These are phyloP conservation scores for Linyphia triangularis DNA, from an alignment of 2,888 invertebrate species.

Conservation along the genomic window DNA sequence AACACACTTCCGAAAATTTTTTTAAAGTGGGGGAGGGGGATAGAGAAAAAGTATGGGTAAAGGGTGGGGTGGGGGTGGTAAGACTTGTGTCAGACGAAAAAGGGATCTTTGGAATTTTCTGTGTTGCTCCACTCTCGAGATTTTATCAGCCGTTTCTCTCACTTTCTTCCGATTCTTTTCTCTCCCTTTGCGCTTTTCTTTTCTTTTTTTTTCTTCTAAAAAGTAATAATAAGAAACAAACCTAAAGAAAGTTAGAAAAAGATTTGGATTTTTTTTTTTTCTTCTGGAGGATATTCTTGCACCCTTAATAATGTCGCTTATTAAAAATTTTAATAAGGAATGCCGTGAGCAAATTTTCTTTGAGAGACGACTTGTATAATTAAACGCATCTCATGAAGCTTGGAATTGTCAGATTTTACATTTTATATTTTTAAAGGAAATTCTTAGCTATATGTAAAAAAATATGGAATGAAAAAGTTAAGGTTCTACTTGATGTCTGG, in stretches of 20 bases:
- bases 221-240: not conserved
- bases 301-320: not conserved
- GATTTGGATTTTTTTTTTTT: not conserved
- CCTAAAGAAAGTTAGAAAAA: not conserved
- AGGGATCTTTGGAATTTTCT: slow-evolving; percentile 45
- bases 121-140: slow-evolving; percentile 13
- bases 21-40: not conserved
- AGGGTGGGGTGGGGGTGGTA: not conserved
- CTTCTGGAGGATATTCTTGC: not conserved
- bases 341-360: not conserved
- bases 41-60: slow-evolving; percentile 2
- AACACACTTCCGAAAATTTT: slow-evolving; percentile 49
- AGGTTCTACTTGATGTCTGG: too few relatives aligned
- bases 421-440: not conserved
- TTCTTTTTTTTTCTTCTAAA: not conserved
- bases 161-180: not conserved
- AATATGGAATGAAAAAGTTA: too few relatives aligned
- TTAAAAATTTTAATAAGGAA: not conserved
- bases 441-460: too few relatives aligned
- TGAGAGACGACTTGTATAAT: not conserved
- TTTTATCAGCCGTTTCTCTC: slow-evolving; percentile 14
- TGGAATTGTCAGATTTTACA: not conserved
- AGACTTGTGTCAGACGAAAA: slow-evolving; percentile 30
- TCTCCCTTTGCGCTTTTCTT: not conserved
- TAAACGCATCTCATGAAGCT: not conserved